These are phyloP conservation scores for Lutraria lutraria DNA, from an alignment of 2,888 invertebrate genomes.

Conservation along the genomic window DNA sequence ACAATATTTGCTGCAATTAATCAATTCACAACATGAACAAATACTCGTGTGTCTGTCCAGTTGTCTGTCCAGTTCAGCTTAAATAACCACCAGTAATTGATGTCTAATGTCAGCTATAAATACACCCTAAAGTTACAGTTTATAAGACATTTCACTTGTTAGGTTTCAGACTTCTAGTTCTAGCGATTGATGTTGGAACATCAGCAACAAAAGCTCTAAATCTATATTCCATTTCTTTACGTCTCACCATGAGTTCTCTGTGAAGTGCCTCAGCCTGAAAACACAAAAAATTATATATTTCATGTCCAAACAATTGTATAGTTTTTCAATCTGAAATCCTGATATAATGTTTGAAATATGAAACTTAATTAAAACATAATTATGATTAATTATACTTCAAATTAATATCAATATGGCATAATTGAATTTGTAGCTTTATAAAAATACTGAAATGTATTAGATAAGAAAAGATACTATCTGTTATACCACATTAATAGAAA, in stretches of 20 bases:
- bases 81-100: too few relatives aligned
- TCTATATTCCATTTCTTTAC: slow-evolving; percentile 83
- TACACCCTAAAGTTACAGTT: too few relatives aligned
- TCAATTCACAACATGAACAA: too few relatives aligned
- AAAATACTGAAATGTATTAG: not conserved
- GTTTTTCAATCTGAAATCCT: too few relatives aligned
- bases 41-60: too few relatives aligned
- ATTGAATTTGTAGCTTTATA: not conserved
- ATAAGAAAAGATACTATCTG: too few relatives aligned
- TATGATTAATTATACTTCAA: not conserved
- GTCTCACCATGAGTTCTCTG: slow-evolving; percentile 83
- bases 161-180: slow-evolving; percentile 50
- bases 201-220: slow-evolving; percentile 83
- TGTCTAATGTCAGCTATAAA: too few relatives aligned
- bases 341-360: not conserved
- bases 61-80: too few relatives aligned
- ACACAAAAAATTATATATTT: not conserved
- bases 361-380: not conserved
- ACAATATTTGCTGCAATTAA: too few relatives aligned
- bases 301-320: too few relatives aligned
- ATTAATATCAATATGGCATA: not conserved
- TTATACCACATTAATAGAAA: too few relatives aligned
- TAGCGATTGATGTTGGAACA: slow-evolving; percentile 56
- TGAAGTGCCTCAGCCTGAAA: slow-evolving; percentile 85
- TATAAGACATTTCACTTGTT: slow-evolving; percentile 36